Conservation (phyloP, 1,140 invertebrate genomes). For the Gryllus bimaculatus region DNA sequence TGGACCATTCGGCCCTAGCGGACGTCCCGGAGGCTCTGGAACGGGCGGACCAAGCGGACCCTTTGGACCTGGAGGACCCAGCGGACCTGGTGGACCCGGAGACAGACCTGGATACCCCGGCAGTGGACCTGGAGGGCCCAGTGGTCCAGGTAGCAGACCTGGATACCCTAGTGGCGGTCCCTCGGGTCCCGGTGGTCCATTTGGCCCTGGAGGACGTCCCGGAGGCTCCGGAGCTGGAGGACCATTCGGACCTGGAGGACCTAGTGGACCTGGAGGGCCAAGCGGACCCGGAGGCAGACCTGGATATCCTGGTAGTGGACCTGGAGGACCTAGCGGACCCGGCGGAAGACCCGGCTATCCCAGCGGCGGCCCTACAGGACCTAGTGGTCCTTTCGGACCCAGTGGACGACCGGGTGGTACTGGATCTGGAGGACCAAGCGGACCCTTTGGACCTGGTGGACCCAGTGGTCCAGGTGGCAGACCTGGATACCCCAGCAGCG, state of each 20-base stretch:
- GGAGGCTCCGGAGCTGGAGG: slow-evolving; percentile 13
- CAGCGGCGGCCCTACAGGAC: slow-evolving; percentile 21
- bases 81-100: slow-evolving; percentile 15
- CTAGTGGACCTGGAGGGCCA: slow-evolving; percentile 16
- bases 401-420: slow-evolving; percentile 16
- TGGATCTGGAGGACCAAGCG: slow-evolving; percentile 6
- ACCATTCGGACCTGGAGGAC: background rate
- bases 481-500: slow-evolving; percentile 17
- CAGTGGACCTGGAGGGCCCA: slow-evolving; percentile 16
- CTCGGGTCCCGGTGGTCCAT: background rate
- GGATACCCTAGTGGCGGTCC: slow-evolving; percentile 16
- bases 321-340: slow-evolving; percentile 18
- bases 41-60: slow-evolving; percentile 21
- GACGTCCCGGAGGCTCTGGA: slow-evolving; percentile 23
- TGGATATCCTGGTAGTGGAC: slow-evolving; percentile 21
- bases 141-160: slow-evolving; percentile 24
- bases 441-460: slow-evolving; percentile 18
- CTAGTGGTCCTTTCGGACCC: slow-evolving; percentile 11
- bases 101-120: slow-evolving; percentile 12
- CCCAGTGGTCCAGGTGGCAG: slow-evolving; percentile 13
- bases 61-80: slow-evolving; percentile 15
- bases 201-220: slow-evolving; percentile 20
- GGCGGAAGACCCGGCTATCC: slow-evolving; percentile 22
- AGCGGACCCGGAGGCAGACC: background rate
- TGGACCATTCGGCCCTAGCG: slow-evolving; percentile 17